Base-by-base conservation (phyloP, 2,888 invertebrate genomes). In the Scrobipalpa atriplicella region DNA sequence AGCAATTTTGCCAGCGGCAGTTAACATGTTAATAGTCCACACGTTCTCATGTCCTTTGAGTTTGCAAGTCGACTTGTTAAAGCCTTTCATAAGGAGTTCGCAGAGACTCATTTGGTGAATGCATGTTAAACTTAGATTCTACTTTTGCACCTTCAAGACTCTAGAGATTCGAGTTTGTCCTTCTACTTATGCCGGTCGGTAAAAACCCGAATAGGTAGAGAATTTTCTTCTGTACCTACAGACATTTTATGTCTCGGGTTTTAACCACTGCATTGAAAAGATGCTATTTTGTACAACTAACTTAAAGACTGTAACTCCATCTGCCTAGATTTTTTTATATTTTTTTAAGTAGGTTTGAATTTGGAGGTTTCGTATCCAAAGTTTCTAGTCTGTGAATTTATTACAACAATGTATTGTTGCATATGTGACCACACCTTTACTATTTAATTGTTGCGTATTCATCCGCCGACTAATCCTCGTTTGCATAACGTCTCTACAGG, bases 41-140 rank as follows among this genome's bases (percentile, higher is more conserved):
- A 56, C 13, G 54, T 11, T 21, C 13, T 21, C 47, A 56, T 56
- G 13, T 56, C 54, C 54, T 56, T 56, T 29, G 21, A 56, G 54
- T 19, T 56, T 29, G 10, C 52, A 52, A 21, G 21, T 19, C 54
- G 21, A n/a, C 52, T 52, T 52, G 52, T 21, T 52, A 52, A 19
- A 56, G 19, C 54, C 13, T 56, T 56, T 56, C 21, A 56, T 21
- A 56, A 56, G 54, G 54, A 56, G 54, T 29, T 56, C 54, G 54
- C 54, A 21, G 21, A 13, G 21, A 16, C 47, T 47, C 47, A 47
- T 47, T 47, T 16, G 47, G 47, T 47, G 47, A 47, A 47, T 47
- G n/a, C 47, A 47, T 47, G 47, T 47, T 47, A 47, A 47, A 47
- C n/a, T 47, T 7, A 47, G 47, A 47, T 16, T n/a, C 47, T 47